Base-by-base conservation (phyloP, 2,888 invertebrate species). In the Embidobia sp. region DNA sequence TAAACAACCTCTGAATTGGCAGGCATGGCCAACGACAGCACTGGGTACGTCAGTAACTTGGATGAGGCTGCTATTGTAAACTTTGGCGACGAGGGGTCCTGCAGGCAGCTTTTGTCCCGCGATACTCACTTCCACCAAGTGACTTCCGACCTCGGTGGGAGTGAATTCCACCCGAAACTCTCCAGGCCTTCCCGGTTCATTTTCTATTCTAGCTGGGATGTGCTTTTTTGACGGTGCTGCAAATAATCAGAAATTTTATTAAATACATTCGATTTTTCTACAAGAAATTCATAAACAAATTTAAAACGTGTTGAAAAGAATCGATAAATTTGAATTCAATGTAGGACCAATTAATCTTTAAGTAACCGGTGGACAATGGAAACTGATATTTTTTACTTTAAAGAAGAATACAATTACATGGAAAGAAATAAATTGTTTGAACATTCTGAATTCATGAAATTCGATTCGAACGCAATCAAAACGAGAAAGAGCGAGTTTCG, bases 1-100 rank as follows among this genome's bases (percentile, higher is more conserved):
- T 37, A 37, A 42, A 26, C 53, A 91, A 97, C 97, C 97, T 93
- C 95, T 94, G 90, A 99, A 99, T 90, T 98, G 97, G 87, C 98
- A 97, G 78, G 97, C 96, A 90, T 98, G 97, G 59, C 98, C 98
- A 31, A 98, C 97, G 77, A 96, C 94, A 73, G 97, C 98, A 85
- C 95, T 96, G 83, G 96, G 95, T 26, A 98, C 95, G 89, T 98
- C 97, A 59, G 97, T 96, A 81, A 99, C 97, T 91, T 96, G 95
- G 86, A 99, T 98, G 80, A 97, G 93, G 80, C 96, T 95, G 79
- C 98, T 94, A 90, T 98, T 97, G 91, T 98, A 98, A 44, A 97
- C 98, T 91, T 98, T 97, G 83, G 97, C 97, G 76, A 97, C 94
- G 79, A 98, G 92, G 8, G 98, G 98, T 13, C 97, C 97, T 57